Base-by-base conservation (phyloP, 2,113 vertebrate genomes). In the Coregonus clupeaformis region DNA sequence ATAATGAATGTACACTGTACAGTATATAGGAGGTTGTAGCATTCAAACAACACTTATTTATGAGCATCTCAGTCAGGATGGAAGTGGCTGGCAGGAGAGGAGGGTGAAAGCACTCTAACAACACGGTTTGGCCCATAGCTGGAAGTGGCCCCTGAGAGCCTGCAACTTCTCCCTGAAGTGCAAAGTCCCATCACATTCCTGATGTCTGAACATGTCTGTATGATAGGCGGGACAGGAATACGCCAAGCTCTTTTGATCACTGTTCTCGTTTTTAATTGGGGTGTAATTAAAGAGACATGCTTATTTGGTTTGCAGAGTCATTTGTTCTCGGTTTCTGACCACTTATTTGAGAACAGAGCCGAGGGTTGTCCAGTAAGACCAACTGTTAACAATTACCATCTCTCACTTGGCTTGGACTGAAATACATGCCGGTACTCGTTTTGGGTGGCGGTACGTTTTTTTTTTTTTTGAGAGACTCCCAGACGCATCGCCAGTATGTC, bases 401-500 rank as follows among this genome's bases (percentile, higher is more conserved):
- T 42, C 36, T 42, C 36, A 2, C 36, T 42, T 42, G 36, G 36
- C 9, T 11, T 12, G 36, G 36, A 42, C 36, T 42, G 36, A 42
- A 42, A 42, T 42, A 11, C 0, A 2, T 42, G 9, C 9, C 2
- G 7, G 36, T 42, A 42, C 7, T 42, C 7, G 36, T 42, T 42
- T 42, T 42, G 36, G 36, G 36, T 42, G 36, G 6, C 7, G 9
- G 36, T 42, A 42, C 36, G 2, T 1, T 42, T 9, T 42, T 11
- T 12, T 42, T 0, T 42, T 32, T 42, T 30, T 42, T 42, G 11
- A 7, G 97, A 98, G 71, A 95, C 96, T 0, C 97, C 97, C 0
- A 91, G 93, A 2, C 90, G 96, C 0, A 98, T 99, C 85, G 90
- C 94, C 89, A 92, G 92, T 85, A 98, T 99, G 97, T 96, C 96